Conservation (phyloP, 37 sponge, comb jelly and placozoan genomes). For the Diacarnus erythraeanus region DNA sequence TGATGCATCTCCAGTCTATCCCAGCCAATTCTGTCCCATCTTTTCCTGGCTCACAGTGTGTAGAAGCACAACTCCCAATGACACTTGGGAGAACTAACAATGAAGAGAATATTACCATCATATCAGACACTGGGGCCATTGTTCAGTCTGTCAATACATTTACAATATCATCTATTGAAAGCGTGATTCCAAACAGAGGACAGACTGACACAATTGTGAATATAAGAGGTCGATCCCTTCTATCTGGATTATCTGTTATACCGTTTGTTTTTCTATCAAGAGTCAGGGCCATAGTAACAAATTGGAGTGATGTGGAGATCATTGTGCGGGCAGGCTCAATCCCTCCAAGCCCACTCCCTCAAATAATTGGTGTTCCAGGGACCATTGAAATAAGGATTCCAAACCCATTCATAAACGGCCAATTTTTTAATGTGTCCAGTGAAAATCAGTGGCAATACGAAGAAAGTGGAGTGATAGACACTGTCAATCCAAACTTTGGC, state of each 20-base stretch:
- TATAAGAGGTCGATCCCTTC: slow-evolving; percentile 55
- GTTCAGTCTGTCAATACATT: slow-evolving; percentile 29
- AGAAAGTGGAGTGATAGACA: slow-evolving; percentile 29
- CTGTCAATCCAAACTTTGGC: slow-evolving; percentile 47
- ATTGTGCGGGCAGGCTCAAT: slow-evolving; percentile 25
- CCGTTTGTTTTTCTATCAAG: slow-evolving; percentile 37
- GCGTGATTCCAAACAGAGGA: slow-evolving; percentile 44
- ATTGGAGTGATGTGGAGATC: not conserved
- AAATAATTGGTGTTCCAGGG: slow-evolving; percentile 11
- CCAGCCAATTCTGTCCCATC: not conserved
- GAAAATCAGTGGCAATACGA: slow-evolving; percentile 43
- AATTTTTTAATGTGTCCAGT: slow-evolving; percentile 10
- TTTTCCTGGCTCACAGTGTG: slow-evolving; percentile 27
- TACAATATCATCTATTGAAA: slow-evolving; percentile 32
- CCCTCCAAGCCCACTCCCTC: not conserved
- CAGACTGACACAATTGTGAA: slow-evolving; percentile 70
- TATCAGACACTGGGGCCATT: slow-evolving; percentile 60
- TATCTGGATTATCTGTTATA: slow-evolving; percentile 42
- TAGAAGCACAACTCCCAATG: slow-evolving; percentile 28
- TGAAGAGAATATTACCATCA: not conserved
- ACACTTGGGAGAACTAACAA: not conserved
- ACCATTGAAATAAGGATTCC: not conserved
- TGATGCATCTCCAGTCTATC: not conserved
- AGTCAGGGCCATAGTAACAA: slow-evolving; percentile 26
- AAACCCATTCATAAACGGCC: not conserved